Conservation (phyloP, 2,797 vertebrate genomes). For the Argya squamiceps region DNA sequence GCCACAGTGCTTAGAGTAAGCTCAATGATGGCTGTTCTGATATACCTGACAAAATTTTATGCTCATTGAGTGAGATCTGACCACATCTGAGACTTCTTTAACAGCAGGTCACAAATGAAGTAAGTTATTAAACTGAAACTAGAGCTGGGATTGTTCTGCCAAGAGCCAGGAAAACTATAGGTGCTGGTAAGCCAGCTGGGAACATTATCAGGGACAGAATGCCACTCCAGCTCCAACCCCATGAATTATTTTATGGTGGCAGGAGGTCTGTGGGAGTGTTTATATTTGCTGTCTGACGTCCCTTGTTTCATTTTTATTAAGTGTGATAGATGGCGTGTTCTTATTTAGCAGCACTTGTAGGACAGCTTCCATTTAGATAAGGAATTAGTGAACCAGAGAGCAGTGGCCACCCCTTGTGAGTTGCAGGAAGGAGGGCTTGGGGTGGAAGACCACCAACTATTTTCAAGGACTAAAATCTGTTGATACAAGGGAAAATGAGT, state of each 20-base stretch:
- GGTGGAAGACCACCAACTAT: not conserved
- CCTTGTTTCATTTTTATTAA: slow-evolving; percentile 1
- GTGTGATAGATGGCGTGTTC: not conserved
- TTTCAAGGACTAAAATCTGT: not conserved
- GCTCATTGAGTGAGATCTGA: not conserved
- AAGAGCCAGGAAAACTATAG: not conserved
- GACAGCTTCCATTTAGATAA: not conserved
- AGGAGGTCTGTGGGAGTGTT: slow-evolving; percentile 34
- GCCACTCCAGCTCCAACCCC: not conserved
- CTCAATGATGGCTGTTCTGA: not conserved
- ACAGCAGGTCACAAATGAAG: not conserved
- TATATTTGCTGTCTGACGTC: not conserved
- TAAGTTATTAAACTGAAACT: not conserved
- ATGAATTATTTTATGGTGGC: not conserved
- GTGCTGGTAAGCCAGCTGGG: not conserved
- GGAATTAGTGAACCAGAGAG: not conserved
- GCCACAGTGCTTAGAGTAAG: not conserved
- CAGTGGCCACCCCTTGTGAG: not conserved
- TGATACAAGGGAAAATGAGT: not conserved
- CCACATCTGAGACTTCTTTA: not conserved
- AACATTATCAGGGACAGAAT: not conserved
- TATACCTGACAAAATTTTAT: not conserved
- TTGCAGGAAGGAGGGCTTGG: not conserved
- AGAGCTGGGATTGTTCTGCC: not conserved
- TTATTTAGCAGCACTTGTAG: not conserved